Evolutionary conservation across 2,888 invertebrate genomes (phyloP), one percentile per base, ranked within the genome.

Genomic region (Plusia festucae): DNA sequence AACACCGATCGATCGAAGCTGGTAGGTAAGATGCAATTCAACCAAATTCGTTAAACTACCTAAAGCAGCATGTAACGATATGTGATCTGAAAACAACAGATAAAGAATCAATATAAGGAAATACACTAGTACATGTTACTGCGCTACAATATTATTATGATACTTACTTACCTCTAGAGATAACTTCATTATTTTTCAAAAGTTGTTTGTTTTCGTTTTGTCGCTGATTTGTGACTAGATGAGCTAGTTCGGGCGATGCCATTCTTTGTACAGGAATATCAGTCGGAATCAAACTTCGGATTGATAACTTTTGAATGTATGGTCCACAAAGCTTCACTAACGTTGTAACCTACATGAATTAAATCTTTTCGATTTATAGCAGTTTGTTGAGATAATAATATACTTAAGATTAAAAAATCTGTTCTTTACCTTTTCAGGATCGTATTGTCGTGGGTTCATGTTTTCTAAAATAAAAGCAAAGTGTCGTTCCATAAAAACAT

Each of bases 41-140:
- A 87, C 86, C 73, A 95, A 88, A 78, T 94, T 88, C 24, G 73
- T 79, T 70, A 95, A 86, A 73, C 94, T 95, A 2, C 95, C 94
- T 63, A 95, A 84, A 18, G 94, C 93, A 51, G 95, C 95, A 73
- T 95, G 93, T 64, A 95, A 82, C 6, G 95, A 94, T 73, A 95
- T 93, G 62, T 95, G 95, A 86, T 95, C 95, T 95, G 82, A 70
- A 92, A 90, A 49, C 67, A 54, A 24, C 22, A 0, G 57, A 15
- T 18, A n/a, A 22, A 7, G 16, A 51, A 15, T 20, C 2, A 7
- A 2, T 46, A 0, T 0, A 8, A 24, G 13, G 13, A 34, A 15
- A 46, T 5, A 4, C n/a, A 5, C 40, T n/a, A n/a, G 30, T 30
- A n/a, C 11, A n/a, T n/a, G 5, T 2, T n/a, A n/a, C 5, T 40